phyloP scores from a whole-genome alignment of 2,888 invertebrate genomes.

The Drepanosiphum platanoidis region DNA sequence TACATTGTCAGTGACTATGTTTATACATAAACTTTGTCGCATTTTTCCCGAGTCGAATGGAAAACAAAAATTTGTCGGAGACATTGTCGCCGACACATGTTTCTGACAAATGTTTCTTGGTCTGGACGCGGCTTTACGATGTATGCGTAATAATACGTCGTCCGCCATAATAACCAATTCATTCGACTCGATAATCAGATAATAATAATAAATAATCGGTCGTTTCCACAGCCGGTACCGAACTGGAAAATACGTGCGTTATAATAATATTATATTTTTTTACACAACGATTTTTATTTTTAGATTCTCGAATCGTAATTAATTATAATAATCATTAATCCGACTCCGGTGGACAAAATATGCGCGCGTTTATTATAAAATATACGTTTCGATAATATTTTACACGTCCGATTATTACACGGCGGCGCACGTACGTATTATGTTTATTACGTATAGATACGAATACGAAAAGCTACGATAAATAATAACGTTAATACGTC shows the following conservation, averaged over 20 bases:
- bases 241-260: background rate
- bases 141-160: background rate
- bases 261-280: too few relatives aligned
- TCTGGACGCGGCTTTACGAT: too few relatives aligned
- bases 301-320: conserved; percentile 12
- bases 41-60: too few relatives aligned
- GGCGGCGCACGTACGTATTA: too few relatives aligned
- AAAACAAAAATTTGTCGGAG: too few relatives aligned
- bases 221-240: background rate
- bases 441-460: too few relatives aligned
- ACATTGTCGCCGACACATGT: too few relatives aligned
- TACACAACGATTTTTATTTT: too few relatives aligned
- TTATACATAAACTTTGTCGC: too few relatives aligned
- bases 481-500: conserved; percentile 22
- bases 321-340: conserved; percentile 50
- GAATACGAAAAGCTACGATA: conserved; percentile 6
- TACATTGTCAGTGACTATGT: too few relatives aligned
- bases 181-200: background rate
- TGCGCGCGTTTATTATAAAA: background rate
- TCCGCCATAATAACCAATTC: background rate
- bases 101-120: too few relatives aligned
- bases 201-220: background rate
- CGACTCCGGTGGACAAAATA: background rate
- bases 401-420: background rate
- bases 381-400: conserved; percentile 6